Evolutionary conservation across 2,797 vertebrate genomes (phyloP), one percentile per base, ranked within the genome.

Genomic region (Coreius guichenoti): DNA sequence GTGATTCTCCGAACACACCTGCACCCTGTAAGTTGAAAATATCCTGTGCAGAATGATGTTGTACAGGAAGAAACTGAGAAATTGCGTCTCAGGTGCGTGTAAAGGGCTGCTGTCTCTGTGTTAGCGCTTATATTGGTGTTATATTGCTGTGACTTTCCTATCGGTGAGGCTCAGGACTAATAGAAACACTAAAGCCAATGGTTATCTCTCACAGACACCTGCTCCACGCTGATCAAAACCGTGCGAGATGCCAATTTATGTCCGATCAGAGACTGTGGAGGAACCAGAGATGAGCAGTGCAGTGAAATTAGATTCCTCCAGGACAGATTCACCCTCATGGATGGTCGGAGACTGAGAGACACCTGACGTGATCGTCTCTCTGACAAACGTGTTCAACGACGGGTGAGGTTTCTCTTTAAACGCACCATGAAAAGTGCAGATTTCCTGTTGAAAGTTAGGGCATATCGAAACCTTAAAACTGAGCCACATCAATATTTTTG

Each of bases 201-300:
- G 82, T 90, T 90, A 90, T 89, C 89, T 88, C 80, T 49, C 78
- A 47, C 54, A 69, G 56, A 86, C 88, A 90, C 88, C 85, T 89
- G 86, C 74, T 73, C 77, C 80, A 31, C 75, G 31, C 79, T 70
- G 43, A 75, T 29, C 43, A 36, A n/a, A 74, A 21, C 58, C 11
- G 56, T 23, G 54, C 54, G 21, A 56, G 54, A 56, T 51, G 78
- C 19, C n/a, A 75, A 63, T 73, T 87, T 63, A 85, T 81, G 49
- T 83, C 56, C 23, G 76, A 76, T 82, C 86, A 72, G 63, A 83
- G 70, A 54, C 67, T 36, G 26, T 39, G 54, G 75, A 76, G 31
- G 51, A 43, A 83, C 58, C 67, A 83, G 47, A 76, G 31, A 61
- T 67, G 67, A 87, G 75, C 79, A 19, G 73, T 17, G 74, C 58